Percentiles rank a stretch among this genome's conserved stretches.
phyloP scores from a whole-genome alignment of 1,140 invertebrate genomes.

The Formica exsecta region DNA sequence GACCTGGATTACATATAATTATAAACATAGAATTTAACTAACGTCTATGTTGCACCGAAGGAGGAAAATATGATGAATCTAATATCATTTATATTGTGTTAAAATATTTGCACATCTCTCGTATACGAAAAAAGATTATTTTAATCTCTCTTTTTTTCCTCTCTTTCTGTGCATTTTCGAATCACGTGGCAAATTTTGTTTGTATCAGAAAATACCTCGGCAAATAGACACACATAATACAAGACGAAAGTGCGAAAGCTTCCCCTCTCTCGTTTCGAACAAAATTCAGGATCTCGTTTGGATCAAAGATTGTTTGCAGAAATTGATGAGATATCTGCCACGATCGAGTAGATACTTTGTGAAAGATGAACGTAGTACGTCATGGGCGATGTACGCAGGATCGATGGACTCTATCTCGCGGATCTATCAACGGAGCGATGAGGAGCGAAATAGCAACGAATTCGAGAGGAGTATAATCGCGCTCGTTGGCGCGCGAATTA shows the following conservation, averaged over 20 bases:
- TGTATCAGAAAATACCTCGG: slow-evolving; percentile 3
- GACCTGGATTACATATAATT: not conserved
- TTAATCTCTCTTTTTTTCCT: not conserved
- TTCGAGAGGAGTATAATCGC: slow-evolving; percentile 28
- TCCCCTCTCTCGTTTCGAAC: not conserved
- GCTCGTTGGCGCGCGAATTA: slow-evolving; percentile 45
- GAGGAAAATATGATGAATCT: not conserved
- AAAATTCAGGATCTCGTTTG: slow-evolving; percentile 43
- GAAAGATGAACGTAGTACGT: slow-evolving; percentile 34
- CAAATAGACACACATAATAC: not conserved
- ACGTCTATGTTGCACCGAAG: not conserved
- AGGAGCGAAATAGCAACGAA: slow-evolving; percentile 9
- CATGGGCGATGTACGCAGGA: not conserved
- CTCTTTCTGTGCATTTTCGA: not conserved
- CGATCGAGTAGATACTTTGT: slow-evolving; percentile 25
- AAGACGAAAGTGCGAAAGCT: not conserved
- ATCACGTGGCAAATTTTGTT: slow-evolving; percentile 5
- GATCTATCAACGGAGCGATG: slow-evolving; percentile 55
- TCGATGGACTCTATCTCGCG: slow-evolving; percentile 51
- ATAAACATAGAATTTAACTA: not conserved
- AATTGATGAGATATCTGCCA: slow-evolving; percentile 56
- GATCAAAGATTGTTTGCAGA: slow-evolving; percentile 61
- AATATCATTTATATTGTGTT: not conserved
- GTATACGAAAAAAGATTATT: not conserved
- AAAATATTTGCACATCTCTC: not conserved